Evolutionary conservation across 2,888 invertebrate genomes (phyloP).

Genomic region (Hypselothyrea guttata): DNA sequence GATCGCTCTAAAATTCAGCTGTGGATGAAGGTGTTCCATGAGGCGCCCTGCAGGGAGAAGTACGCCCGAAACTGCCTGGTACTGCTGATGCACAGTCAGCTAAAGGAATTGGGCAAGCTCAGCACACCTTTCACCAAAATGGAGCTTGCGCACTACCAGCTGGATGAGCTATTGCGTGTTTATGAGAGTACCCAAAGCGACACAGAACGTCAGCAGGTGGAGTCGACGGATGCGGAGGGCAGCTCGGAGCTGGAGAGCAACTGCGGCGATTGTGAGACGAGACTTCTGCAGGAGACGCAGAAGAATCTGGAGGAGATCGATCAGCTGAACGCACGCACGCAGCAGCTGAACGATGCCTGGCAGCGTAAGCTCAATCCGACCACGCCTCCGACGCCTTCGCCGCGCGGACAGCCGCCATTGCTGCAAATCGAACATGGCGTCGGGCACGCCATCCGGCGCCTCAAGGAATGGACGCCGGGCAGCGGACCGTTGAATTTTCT

Average conservation of each 20-base stretch:
- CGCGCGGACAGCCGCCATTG: not conserved
- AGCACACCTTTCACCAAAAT: constrained; percentile 37
- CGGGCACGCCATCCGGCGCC: constrained; percentile 31
- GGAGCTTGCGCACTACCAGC: constrained; percentile 16
- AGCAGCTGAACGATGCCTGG: constrained; percentile 1
- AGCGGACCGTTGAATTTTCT: constrained; percentile 35
- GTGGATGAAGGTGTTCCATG: constrained; percentile 46
- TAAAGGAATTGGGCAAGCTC: constrained; percentile 39
- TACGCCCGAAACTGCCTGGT: constrained; percentile 61
- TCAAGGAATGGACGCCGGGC: constrained; percentile 37
- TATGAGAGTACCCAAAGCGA: constrained; percentile 11
- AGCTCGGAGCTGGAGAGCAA: not conserved
- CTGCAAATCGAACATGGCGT: constrained; percentile 7
- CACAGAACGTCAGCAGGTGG: not conserved
- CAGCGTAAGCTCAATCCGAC: not conserved
- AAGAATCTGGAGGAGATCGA: constrained; percentile 26
- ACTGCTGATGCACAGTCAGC: constrained; percentile 51
- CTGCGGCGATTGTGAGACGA: not conserved
- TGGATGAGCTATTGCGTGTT: constrained; percentile 43
- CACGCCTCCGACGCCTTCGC: not conserved
- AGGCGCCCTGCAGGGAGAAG: constrained; percentile 28
- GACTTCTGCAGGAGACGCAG: constrained; percentile 13
- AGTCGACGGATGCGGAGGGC: not conserved
- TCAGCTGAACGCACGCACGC: constrained; percentile 11
- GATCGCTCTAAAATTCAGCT: constrained; percentile 9